A percentile compares a stretch with the other conserved stretches of the same genome.
Evolutionary conservation across 2,888 invertebrate genomes (phyloP).

Genomic region (Leptopilina myrica): DNA sequence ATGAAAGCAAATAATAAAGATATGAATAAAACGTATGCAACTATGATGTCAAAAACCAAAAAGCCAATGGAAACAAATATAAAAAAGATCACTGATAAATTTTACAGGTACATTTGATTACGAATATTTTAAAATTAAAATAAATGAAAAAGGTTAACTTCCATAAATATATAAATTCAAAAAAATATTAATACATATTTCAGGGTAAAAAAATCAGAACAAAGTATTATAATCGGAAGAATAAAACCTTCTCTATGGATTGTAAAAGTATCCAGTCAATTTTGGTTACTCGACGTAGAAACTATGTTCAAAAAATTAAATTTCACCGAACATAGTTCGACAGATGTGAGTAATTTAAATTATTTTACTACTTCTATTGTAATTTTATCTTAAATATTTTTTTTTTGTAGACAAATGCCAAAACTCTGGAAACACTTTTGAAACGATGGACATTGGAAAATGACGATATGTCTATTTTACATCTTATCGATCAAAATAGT

Average conservation of each 20-base stretch:
- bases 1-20: constrained; percentile 63
- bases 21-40: constrained; percentile 54
- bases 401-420: not conserved
- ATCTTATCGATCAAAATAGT: constrained; percentile 8
- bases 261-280: constrained; percentile 42
- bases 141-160: too few relatives aligned
- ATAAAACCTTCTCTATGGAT: constrained; percentile 46
- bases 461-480: constrained; percentile 25
- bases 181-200: constrained; percentile 22
- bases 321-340: constrained; percentile 28
- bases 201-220: constrained; percentile 34
- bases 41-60: constrained; percentile 61
- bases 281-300: constrained; percentile 44
- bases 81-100: constrained; percentile 57
- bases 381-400: not conserved
- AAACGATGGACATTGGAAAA: constrained; percentile 19
- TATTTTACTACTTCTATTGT: not conserved
- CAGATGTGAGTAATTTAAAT: constrained; percentile 41
- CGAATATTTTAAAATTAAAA: constrained; percentile 35
- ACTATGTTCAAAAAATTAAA: constrained; percentile 43
- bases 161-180: constrained; percentile 10
- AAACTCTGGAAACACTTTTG: constrained; percentile 21
- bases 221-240: constrained; percentile 41
- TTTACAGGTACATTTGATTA: constrained; percentile 50
- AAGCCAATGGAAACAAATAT: constrained; percentile 63